phyloP scores from a whole-genome alignment of 2,113 vertebrate species.

The Rattus norvegicus region DNA sequence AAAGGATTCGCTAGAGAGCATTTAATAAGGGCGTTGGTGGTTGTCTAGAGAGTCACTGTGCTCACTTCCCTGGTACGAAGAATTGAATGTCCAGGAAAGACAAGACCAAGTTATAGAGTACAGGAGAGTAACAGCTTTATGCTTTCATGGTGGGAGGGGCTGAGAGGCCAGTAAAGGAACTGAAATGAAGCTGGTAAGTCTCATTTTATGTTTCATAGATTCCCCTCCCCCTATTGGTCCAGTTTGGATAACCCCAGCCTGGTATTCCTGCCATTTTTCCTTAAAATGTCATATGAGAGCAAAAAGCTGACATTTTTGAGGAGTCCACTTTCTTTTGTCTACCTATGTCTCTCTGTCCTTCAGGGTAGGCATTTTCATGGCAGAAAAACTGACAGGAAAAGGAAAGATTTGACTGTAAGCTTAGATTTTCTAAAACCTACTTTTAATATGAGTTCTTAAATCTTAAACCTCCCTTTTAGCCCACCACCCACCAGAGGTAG shows the following conservation, averaged over 20 bases:
- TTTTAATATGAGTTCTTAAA: no score
- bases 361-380: background rate
- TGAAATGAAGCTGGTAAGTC: background rate
- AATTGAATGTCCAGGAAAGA: background rate
- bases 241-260: background rate
- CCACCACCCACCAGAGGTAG: no score
- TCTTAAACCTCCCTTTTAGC: no score
- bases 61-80: background rate
- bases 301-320: background rate
- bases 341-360: background rate
- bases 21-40: no score
- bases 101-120: background rate
- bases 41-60: background rate
- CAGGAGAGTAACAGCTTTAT: background rate
- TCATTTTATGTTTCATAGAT: background rate
- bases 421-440: no score
- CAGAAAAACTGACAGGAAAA: slow-evolving; percentile 43
- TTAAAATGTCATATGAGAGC: background rate
- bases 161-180: background rate
- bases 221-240: background rate
- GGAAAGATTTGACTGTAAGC: background rate
- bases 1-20: background rate
- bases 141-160: background rate
- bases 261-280: background rate
- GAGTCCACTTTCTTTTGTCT: background rate